Conservation (phyloP, 2,113 vertebrate genomes). For the Athene noctua region DNA sequence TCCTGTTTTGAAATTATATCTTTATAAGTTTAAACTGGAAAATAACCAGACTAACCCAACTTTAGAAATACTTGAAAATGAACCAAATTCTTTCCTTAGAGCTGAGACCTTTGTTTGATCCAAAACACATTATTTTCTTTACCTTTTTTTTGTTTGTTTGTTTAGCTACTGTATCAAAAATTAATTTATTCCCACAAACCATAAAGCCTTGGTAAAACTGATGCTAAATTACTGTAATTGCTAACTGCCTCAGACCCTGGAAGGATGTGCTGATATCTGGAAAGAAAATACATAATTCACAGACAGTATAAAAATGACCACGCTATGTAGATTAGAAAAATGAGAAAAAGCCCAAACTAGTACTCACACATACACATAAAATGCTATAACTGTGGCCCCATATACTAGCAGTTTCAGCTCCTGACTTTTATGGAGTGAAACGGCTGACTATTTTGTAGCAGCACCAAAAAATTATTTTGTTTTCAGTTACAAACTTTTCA, state of each 20-base stretch:
- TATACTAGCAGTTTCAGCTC: not conserved
- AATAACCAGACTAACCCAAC: fast-evolving
- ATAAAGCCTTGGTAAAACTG: not conserved
- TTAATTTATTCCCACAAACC: constrained; percentile 18
- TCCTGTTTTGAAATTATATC: not conserved
- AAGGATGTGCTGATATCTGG: not conserved
- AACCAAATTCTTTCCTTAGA: not conserved
- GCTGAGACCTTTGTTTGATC: not conserved
- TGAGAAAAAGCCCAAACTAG: not conserved
- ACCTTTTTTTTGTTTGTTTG: not conserved
- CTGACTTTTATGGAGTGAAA: not conserved
- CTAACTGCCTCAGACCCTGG: not conserved
- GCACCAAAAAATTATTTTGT: not conserved
- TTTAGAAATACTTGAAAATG: not conserved
- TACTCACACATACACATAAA: not conserved
- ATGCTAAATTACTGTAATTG: constrained; percentile 30
- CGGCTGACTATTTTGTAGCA: not conserved
- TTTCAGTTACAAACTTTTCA: not conserved
- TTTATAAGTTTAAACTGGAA: not conserved
- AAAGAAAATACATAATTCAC: constrained; percentile 35
- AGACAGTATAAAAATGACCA: not conserved
- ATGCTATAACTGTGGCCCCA: not conserved
- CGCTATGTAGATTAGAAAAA: not conserved
- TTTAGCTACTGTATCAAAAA: not conserved
- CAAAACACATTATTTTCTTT: not conserved